Percentiles rank a stretch among this genome's conserved stretches.
phyloP scores from a whole-genome alignment of 64 coral and sea anemone species.

The Trachythela sp. region DNA sequence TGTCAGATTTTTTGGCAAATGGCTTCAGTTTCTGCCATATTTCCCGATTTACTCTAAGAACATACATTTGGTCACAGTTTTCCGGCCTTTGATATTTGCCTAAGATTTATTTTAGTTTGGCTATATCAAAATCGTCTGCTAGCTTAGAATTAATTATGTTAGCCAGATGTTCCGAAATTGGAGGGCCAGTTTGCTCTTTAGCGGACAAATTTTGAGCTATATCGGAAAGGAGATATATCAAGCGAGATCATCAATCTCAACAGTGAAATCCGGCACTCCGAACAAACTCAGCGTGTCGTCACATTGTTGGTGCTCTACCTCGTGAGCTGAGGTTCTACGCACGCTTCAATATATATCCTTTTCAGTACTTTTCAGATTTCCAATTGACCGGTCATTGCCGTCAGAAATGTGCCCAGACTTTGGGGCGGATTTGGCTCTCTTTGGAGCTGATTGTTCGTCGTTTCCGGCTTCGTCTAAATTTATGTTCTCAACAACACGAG shows the following conservation, averaged over 20 bases:
- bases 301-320: background rate
- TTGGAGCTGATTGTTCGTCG: background rate
- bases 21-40: constrained; percentile 44
- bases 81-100: constrained; percentile 13
- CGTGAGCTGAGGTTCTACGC: too few relatives aligned
- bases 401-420: background rate
- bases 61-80: background rate
- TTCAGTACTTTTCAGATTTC: background rate
- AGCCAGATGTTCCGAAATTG: background rate
- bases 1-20: constrained; percentile 21
- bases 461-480: background rate
- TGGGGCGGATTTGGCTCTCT: background rate
- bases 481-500: background rate
- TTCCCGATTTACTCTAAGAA: constrained; percentile 24
- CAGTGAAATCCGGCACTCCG: constrained; percentile 7
- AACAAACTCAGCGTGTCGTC: constrained; percentile 35
- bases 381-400: background rate
- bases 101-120: constrained; percentile 1
- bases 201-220: constrained; percentile 35
- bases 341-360: too few relatives aligned
- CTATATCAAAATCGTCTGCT: background rate
- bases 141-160: background rate
- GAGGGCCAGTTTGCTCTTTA: constrained; percentile 23
- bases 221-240: constrained; percentile 42
- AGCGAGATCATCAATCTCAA: constrained; percentile 1